Percentiles rank a stretch among this genome's conserved stretches.
phyloP scores from a whole-genome alignment of 2,113 vertebrate species.

The Psettodes erumei region DNA sequence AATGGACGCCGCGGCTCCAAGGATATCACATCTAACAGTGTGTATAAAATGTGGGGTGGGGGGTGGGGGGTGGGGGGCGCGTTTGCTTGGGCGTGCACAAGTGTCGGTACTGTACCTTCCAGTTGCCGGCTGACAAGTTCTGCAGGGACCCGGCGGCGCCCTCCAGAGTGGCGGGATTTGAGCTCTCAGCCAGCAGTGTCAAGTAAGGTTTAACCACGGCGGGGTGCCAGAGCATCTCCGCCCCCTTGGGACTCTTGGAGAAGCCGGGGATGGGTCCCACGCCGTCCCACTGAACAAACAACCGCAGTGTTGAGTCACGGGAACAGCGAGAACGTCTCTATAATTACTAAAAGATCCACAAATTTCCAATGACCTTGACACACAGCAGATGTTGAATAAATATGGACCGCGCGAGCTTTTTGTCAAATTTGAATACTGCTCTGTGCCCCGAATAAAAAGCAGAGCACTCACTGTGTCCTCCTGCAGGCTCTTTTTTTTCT shows the following conservation, averaged over 20 bases:
- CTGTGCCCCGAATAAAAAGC: not conserved
- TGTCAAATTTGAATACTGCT: not conserved
- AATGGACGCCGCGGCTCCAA: constrained; percentile 7
- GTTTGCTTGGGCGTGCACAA: not conserved
- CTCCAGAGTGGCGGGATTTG: constrained; percentile 96
- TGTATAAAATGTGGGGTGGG: not conserved
- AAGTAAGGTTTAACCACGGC: constrained; percentile 97
- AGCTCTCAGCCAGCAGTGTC: constrained; percentile 96
- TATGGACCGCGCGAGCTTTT: not conserved
- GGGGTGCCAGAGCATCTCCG: constrained; percentile 98
- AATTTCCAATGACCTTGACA: not conserved
- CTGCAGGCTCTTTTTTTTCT: constrained; percentile 91
- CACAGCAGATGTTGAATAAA: not conserved
- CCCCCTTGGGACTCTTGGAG: constrained; percentile 95
- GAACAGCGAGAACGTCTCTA: not conserved
- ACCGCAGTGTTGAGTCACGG: constrained; percentile 16
- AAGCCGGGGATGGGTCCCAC: constrained; percentile 96
- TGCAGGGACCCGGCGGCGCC: constrained; percentile 96
- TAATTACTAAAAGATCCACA: not conserved
- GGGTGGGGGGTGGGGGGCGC: too few species aligned
- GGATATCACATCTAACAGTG: constrained; percentile 6
- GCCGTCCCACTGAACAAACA: constrained; percentile 91
- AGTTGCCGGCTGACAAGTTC: constrained; percentile 97
- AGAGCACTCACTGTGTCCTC: constrained; percentile 89
- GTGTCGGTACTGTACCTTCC: constrained; percentile 88